These are phyloP conservation scores for Microtus oregoni DNA, from an alignment of 2,113 vertebrate genomes.

Conservation along the genomic window DNA sequence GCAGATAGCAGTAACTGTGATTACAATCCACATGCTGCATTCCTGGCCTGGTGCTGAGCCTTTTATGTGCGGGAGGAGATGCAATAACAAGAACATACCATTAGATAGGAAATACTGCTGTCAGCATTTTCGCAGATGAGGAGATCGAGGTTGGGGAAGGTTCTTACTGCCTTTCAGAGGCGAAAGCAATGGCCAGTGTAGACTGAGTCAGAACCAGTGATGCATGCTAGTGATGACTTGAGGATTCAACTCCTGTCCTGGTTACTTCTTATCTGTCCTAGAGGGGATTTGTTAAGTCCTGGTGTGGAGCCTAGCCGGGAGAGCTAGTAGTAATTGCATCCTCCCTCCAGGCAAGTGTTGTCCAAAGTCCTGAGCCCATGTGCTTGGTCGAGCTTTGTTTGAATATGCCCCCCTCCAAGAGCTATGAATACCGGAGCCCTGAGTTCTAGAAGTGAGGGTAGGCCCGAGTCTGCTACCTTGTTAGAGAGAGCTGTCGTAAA, in stretches of 20 bases:
- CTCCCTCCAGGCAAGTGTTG: background rate
- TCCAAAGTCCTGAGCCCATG: background rate
- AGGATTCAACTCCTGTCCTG: rapidly evolving
- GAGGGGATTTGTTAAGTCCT: background rate
- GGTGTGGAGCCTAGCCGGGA: background rate
- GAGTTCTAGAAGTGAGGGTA: background rate
- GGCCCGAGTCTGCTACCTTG: background rate
- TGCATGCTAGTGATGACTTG: rapidly evolving
- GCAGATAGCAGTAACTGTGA: background rate
- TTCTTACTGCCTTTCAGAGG: background rate
- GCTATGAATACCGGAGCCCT: background rate
- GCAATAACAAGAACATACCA: background rate
- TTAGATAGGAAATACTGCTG: background rate
- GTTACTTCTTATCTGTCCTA: background rate
- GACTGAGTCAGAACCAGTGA: background rate
- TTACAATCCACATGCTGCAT: background rate
- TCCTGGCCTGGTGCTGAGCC: background rate
- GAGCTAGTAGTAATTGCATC: rapidly evolving
- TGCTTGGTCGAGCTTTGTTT: background rate
- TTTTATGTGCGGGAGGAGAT: background rate
- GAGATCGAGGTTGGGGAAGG: background rate
- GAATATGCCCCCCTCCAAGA: background rate
- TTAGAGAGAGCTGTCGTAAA: background rate
- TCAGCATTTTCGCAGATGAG: background rate
- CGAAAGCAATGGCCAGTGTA: background rate